Conservation (phyloP, 2,113 vertebrate species). For the Carettochelys insculpta region DNA sequence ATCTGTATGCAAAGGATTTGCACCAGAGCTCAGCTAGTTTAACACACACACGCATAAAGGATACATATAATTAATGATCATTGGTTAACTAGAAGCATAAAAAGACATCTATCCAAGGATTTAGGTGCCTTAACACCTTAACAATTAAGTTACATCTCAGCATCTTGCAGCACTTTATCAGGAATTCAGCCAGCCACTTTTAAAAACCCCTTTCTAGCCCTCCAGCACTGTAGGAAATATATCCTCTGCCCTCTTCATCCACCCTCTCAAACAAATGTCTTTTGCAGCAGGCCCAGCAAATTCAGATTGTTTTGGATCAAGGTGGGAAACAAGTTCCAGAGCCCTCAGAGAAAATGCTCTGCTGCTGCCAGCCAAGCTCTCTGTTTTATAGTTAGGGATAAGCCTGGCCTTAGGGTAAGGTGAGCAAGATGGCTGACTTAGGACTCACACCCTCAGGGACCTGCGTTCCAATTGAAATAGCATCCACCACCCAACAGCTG, state of each 20-base stretch:
- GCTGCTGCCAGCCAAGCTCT: not conserved
- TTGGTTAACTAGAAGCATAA: too few species aligned
- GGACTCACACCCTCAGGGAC: too few species aligned
- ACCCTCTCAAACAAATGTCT: not conserved
- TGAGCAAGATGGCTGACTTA: too few species aligned
- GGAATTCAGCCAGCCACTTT: not conserved
- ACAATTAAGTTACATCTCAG: not conserved
- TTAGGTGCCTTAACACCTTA: not conserved
- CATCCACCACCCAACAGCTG: too few species aligned
- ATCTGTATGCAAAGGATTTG: not conserved
- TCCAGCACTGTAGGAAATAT: not conserved
- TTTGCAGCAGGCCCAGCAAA: not conserved
- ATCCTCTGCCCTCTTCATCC: not conserved
- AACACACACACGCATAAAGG: too few species aligned
- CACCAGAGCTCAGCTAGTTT: not conserved
- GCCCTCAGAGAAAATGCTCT: not conserved
- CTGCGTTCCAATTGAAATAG: too few species aligned
- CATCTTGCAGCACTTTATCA: not conserved
- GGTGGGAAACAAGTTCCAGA: not conserved
- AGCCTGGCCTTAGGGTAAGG: too few species aligned
- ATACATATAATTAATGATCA: too few species aligned
- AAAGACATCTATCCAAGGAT: not conserved
- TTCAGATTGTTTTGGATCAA: not conserved
- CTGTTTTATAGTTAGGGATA: not conserved
- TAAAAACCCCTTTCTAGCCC: not conserved